Conservation (phyloP, 64 coral and sea anemone genomes). For the Hydrozoanthus tunicans region DNA sequence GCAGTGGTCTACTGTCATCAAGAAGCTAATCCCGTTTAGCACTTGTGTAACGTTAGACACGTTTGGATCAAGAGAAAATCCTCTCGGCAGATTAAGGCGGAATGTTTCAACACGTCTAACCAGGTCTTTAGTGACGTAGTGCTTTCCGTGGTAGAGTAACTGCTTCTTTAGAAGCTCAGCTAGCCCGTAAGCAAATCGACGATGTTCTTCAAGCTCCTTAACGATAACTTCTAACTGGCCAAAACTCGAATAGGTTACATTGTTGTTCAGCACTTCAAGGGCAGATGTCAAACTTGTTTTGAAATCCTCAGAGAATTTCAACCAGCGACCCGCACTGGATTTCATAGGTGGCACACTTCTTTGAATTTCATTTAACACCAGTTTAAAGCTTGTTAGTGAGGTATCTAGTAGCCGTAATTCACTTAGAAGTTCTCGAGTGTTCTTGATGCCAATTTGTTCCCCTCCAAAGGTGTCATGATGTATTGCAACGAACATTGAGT, state of each 20-base stretch:
- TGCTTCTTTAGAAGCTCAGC: constrained; percentile 25
- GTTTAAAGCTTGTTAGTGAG: neutral
- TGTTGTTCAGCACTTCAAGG: constrained; percentile 8
- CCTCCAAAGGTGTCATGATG: constrained; percentile 32
- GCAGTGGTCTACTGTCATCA: constrained; percentile 38
- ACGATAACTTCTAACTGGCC: constrained; percentile 30
- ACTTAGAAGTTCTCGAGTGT: constrained; percentile 1
- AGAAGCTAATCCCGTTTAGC: constrained; percentile 23
- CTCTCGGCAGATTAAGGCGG: constrained; percentile 14
- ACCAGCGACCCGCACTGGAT: constrained; percentile 37
- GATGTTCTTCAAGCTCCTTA: constrained; percentile 43
- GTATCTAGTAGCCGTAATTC: neutral
- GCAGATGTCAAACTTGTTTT: constrained; percentile 25
- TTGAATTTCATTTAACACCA: neutral
- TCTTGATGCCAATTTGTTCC: constrained; percentile 17
- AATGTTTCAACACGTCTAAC: constrained; percentile 49
- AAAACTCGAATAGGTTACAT: constrained; percentile 28
- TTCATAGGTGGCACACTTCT: neutral
- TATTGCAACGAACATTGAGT: constrained; percentile 32
- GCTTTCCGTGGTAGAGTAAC: constrained; percentile 29
- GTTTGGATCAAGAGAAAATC: neutral
- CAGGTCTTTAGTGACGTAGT: constrained; percentile 31
- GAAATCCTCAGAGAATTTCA: constrained; percentile 19
- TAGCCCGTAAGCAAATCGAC: constrained; percentile 52
- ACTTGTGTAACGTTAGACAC: constrained; percentile 38